These are phyloP conservation scores for Sylvia borin DNA, from an alignment of 2,797 vertebrate species.

Conservation along the genomic window DNA sequence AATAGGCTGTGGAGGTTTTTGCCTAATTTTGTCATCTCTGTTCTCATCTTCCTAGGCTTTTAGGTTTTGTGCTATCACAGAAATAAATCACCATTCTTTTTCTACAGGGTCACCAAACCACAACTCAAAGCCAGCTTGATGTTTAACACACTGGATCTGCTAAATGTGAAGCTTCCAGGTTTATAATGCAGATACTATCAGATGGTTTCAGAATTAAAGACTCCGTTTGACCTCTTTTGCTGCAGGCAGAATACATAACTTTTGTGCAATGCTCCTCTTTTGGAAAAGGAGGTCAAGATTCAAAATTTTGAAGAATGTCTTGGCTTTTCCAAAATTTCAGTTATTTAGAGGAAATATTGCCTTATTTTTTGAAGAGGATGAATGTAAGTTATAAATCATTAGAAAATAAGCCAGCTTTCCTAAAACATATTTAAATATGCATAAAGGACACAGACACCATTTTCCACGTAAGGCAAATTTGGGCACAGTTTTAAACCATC, in stretches of 20 bases:
- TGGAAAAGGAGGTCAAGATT: conserved; percentile 30
- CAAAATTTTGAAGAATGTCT: conserved; percentile 1
- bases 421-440: neutral
- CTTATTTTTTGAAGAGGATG: neutral
- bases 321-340: conserved; percentile 13
- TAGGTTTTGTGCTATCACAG: neutral
- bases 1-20: neutral
- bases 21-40: neutral
- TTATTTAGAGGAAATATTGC: neutral
- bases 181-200: conserved; percentile 4
- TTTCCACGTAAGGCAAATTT: neutral
- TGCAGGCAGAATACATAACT: conserved; percentile 31
- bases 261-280: conserved; percentile 28
- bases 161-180: neutral
- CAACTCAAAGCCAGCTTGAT: neutral
- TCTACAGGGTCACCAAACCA: neutral
- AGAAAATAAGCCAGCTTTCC: neutral
- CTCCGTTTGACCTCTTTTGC: conserved; percentile 46
- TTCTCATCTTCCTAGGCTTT: neutral
- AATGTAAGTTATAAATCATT: neutral
- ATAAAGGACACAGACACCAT: neutral
- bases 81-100: neutral
- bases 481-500: neutral
- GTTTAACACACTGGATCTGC: neutral
- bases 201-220: conserved; percentile 49